phyloP scores from a whole-genome alignment of 2,888 invertebrate genomes.

The Onthophagus sagittarius region DNA sequence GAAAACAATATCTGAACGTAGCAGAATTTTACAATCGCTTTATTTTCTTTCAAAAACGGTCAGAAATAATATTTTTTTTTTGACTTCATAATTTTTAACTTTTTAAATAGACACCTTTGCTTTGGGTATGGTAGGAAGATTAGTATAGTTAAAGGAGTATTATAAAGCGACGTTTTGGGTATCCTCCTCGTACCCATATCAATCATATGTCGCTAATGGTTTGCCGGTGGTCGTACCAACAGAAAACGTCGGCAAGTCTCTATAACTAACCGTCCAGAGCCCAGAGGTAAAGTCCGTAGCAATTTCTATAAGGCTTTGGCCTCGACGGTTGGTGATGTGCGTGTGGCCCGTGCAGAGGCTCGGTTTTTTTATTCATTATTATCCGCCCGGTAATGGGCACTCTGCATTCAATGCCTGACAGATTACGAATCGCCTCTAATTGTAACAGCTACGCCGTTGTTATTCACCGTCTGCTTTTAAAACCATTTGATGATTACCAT shows the following conservation, averaged over 20 bases:
- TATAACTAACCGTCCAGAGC: neutral
- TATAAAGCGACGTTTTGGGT: neutral
- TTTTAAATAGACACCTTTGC: no score
- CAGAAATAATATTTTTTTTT: no score
- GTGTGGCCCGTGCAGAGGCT: slow-evolving; percentile 18
- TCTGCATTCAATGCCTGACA: slow-evolving; percentile 22
- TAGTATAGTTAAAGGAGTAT: no score
- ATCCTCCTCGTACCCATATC: neutral
- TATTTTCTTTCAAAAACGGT: no score
- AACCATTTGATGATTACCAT: neutral
- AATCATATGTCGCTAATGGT: slow-evolving; percentile 12
- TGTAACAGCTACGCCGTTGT: slow-evolving; percentile 17
- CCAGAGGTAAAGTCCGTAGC: no score
- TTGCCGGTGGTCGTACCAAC: neutral
- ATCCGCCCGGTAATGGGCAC: slow-evolving; percentile 20
- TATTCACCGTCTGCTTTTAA: neutral
- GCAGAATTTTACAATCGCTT: no score
- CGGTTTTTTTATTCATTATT: slow-evolving; percentile 18
- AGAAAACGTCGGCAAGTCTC: neutral
- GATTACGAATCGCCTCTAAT: slow-evolving; percentile 24
- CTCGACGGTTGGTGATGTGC: neutral
- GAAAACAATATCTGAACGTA: no score
- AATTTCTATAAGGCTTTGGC: neutral
- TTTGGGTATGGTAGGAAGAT: no score
- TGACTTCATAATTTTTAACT: no score